Percentiles rank a stretch among this genome's conserved stretches.
Evolutionary conservation across 2,888 invertebrate species (phyloP).

Genomic region (Andrena flavipes): DNA sequence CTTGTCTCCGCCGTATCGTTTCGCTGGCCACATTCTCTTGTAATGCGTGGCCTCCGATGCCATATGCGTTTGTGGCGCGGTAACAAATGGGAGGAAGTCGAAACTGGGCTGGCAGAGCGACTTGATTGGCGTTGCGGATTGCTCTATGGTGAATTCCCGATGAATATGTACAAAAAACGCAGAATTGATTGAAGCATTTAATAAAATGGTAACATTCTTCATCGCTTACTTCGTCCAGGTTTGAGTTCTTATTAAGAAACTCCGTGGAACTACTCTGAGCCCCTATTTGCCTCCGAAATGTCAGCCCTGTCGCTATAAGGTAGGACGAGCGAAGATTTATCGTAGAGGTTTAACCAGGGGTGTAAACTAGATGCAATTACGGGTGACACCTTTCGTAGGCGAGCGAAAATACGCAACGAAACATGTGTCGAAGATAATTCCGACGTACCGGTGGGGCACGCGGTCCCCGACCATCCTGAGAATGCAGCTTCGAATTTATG

Average conservation of each 20-base stretch:
- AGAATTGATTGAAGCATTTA: too few relatives aligned
- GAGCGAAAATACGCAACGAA: slow-evolving; percentile 72
- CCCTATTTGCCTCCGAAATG: neutral
- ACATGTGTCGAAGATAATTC: slow-evolving; percentile 78
- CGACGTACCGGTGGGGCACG: slow-evolving; percentile 63
- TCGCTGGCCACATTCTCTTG: slow-evolving; percentile 13
- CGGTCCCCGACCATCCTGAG: slow-evolving; percentile 44
- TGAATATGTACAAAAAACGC: neutral
- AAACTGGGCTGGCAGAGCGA: slow-evolving; percentile 5
- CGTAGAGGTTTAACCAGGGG: slow-evolving; percentile 66
- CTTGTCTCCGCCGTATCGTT: slow-evolving; percentile 35
- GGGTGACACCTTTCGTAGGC: slow-evolving; percentile 53
- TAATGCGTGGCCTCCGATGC: slow-evolving; percentile 31
- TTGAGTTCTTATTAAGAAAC: neutral
- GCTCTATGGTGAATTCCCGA: neutral
- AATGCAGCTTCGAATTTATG: slow-evolving; percentile 75
- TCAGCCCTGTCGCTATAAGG: neutral
- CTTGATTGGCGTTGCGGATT: neutral
- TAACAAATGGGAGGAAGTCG: slow-evolving; percentile 1
- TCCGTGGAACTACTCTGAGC: neutral
- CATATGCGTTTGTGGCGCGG: slow-evolving; percentile 50
- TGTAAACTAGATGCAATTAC: slow-evolving; percentile 68
- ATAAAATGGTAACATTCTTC: too few relatives aligned
- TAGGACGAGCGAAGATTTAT: slow-evolving; percentile 16
- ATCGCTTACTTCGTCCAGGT: too few relatives aligned